These are phyloP conservation scores for Lipophrys pholis DNA, from an alignment of 2,113 vertebrate species.

Conservation along the genomic window DNA sequence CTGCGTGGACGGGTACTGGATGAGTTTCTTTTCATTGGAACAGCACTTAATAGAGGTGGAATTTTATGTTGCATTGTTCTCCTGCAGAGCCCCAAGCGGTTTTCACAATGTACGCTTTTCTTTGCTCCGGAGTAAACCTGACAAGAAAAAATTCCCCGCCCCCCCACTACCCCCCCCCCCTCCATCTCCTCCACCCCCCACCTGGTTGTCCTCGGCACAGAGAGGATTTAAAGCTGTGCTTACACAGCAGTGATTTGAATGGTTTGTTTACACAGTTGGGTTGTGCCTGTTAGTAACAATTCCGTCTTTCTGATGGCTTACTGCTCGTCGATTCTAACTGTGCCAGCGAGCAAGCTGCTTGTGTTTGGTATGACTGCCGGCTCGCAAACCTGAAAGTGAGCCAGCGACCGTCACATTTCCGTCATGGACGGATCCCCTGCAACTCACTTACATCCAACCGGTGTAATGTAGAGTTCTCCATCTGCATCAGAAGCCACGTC, in stretches of 20 bases:
- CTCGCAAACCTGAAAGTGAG: constrained; percentile 23
- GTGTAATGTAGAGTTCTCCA: no score
- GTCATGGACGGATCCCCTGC: background rate
- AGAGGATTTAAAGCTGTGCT: constrained; percentile 64
- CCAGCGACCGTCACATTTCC: constrained; percentile 46
- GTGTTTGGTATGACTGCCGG: constrained; percentile 51
- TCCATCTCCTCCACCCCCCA: background rate
- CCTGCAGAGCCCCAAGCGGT: constrained; percentile 72
- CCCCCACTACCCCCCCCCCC: constrained; percentile 6
- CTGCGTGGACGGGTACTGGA: constrained; percentile 85
- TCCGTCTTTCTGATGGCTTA: constrained; percentile 57
- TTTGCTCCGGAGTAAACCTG: constrained; percentile 65
- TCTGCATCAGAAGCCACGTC: constrained; percentile 35
- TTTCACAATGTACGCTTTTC: constrained; percentile 67
- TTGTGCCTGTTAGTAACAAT: constrained; percentile 63
- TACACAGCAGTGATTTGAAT: constrained; percentile 63
- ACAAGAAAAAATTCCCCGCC: constrained; percentile 56
- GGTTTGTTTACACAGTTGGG: constrained; percentile 71
- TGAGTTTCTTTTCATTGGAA: constrained; percentile 82
- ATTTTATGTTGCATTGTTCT: constrained; percentile 85
- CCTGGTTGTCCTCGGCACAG: constrained; percentile 48
- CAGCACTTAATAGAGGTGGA: constrained; percentile 86
- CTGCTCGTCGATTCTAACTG: constrained; percentile 52
- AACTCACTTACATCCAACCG: no score
- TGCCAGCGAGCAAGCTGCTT: constrained; percentile 50